Evolutionary conservation across 2,797 vertebrate genomes (phyloP).

Genomic region (Leptatherina wallacei): DNA sequence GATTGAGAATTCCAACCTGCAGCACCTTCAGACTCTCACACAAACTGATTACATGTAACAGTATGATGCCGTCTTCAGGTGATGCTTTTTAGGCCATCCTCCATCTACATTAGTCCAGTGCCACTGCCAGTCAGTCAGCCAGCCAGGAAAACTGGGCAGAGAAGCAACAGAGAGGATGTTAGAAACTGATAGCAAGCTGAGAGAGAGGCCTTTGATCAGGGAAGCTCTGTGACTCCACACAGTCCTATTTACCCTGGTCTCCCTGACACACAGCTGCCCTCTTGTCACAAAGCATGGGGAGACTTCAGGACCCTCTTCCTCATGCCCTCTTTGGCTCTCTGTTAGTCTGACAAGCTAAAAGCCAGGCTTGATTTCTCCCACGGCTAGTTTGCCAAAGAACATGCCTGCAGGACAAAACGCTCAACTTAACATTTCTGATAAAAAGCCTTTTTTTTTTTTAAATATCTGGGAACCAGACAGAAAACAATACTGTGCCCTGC

Average conservation of each 20-base stretch:
- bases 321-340: slow-evolving; percentile 57
- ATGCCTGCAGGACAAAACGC: slow-evolving; percentile 53
- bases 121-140: slow-evolving; percentile 36
- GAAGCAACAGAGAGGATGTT: slow-evolving; percentile 41
- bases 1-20: slow-evolving; percentile 26
- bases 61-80: slow-evolving; percentile 46
- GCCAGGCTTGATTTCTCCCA: slow-evolving; percentile 65
- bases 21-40: slow-evolving; percentile 27
- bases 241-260: slow-evolving; percentile 66
- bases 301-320: slow-evolving; percentile 58
- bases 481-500: slow-evolving; percentile 56
- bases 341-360: slow-evolving; percentile 52
- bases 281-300: slow-evolving; percentile 53
- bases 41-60: slow-evolving; percentile 33
- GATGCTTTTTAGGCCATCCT: slow-evolving; percentile 29
- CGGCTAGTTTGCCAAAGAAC: slow-evolving; percentile 51
- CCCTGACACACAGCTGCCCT: slow-evolving; percentile 60
- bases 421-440: slow-evolving; percentile 61
- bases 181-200: slow-evolving; percentile 59
- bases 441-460: slow-evolving; percentile 46
- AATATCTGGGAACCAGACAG: slow-evolving; percentile 35
- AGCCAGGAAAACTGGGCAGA: slow-evolving; percentile 37
- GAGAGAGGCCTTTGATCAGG: slow-evolving; percentile 72
- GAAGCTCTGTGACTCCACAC: slow-evolving; percentile 65
- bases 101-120: slow-evolving; percentile 34